phyloP scores from a whole-genome alignment of 2,888 invertebrate species.

The Orchesella flavescens region DNA sequence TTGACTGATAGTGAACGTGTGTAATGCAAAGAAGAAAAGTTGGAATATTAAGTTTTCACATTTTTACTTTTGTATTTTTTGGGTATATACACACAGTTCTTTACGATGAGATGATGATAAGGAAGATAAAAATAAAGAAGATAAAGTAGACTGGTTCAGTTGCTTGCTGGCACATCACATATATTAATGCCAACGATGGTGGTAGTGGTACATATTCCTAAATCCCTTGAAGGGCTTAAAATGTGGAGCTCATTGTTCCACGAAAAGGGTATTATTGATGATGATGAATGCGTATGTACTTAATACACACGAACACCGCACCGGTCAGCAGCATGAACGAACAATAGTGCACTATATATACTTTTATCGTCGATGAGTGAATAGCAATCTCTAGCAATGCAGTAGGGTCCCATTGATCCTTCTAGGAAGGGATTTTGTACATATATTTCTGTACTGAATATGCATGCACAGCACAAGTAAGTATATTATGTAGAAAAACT shows the following conservation, averaged over 20 bases:
- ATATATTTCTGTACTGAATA: background rate
- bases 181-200: conserved; percentile 27
- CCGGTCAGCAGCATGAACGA: background rate
- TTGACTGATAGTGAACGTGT: conserved; percentile 25
- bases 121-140: conserved; percentile 17
- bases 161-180: conserved; percentile 37
- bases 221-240: conserved; percentile 62
- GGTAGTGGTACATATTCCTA: conserved; percentile 25
- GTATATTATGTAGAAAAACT: background rate
- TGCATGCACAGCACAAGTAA: background rate
- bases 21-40: conserved; percentile 21
- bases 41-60: conserved; percentile 49
- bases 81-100: background rate
- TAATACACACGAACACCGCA: background rate
- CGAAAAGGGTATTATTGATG: conserved; percentile 40
- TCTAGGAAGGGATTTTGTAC: background rate
- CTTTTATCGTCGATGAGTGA: background rate
- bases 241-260: conserved; percentile 39
- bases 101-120: background rate
- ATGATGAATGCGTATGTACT: conserved; percentile 46
- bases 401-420: background rate
- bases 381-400: background rate
- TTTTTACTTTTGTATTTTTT: conserved; percentile 10
- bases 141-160: conserved; percentile 7
- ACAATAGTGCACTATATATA: background rate